A percentile compares a stretch with the other conserved stretches of the same genome.
These are phyloP conservation scores for Erynnis tages DNA, from an alignment of 2,888 invertebrate genomes.

Conservation along the genomic window DNA sequence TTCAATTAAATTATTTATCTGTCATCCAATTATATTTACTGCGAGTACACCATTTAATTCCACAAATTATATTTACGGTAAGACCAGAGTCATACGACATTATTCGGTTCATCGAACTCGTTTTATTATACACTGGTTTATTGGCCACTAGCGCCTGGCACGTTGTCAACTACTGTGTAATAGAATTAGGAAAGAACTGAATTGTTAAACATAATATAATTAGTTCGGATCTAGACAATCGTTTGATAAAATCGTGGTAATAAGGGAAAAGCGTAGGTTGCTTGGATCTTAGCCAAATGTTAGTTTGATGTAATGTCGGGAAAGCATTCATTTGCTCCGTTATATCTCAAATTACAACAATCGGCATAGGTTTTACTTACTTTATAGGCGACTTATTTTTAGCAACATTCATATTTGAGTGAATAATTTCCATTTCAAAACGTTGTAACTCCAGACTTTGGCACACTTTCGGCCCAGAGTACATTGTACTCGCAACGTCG, in stretches of 20 bases:
- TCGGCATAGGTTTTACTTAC: too few species aligned
- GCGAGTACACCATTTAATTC: slow-evolving; percentile 15
- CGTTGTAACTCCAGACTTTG: too few species aligned
- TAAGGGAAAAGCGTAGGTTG: neutral
- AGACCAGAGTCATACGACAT: slow-evolving; percentile 12
- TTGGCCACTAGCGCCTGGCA: slow-evolving; percentile 30
- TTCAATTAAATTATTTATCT: slow-evolving; percentile 32
- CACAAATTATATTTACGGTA: slow-evolving; percentile 16
- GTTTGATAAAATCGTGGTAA: neutral
- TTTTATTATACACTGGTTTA: slow-evolving; percentile 17
- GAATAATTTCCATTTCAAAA: too few species aligned
- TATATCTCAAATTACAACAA: too few species aligned
- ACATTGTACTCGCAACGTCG: too few species aligned
- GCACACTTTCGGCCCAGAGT: too few species aligned
- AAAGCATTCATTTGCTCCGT: neutral
- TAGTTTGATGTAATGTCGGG: slow-evolving; percentile 4
- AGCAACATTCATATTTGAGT: too few species aligned
- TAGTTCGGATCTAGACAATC: neutral
- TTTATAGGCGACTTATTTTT: too few species aligned
- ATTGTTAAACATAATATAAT: slow-evolving; percentile 17
- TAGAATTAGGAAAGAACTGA: slow-evolving; percentile 12
- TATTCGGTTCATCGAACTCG: slow-evolving; percentile 17
- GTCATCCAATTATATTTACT: slow-evolving; percentile 30
- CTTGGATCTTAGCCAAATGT: neutral
- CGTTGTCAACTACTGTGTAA: slow-evolving; percentile 25